Evolutionary conservation across 2,113 vertebrate species (phyloP).

Genomic region (Callipepla squamata): DNA sequence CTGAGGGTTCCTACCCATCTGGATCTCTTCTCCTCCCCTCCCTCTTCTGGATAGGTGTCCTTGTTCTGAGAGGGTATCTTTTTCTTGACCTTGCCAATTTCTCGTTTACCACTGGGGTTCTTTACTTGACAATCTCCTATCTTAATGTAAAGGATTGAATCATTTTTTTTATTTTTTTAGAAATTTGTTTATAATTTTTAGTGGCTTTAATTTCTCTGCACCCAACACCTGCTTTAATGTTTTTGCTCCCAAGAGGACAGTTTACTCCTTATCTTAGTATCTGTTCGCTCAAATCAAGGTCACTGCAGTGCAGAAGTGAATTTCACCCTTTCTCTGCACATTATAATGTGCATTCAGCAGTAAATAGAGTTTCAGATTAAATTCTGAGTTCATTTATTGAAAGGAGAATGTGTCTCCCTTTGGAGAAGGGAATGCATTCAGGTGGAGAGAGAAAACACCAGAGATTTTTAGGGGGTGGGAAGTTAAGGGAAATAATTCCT

Average conservation of each 20-base stretch:
- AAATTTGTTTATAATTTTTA: not conserved
- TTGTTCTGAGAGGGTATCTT: not conserved
- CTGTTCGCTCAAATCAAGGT: constrained; percentile 6
- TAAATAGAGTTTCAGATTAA: constrained; percentile 36
- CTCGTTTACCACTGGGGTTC: not conserved
- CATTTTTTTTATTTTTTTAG: not conserved
- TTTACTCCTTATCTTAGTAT: constrained; percentile 33
- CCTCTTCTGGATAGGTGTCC: not conserved
- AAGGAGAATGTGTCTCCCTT: not conserved
- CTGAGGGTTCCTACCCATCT: constrained; percentile 57
- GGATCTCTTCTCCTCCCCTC: constrained; percentile 47
- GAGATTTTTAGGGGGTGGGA: not conserved
- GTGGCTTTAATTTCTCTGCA: not conserved
- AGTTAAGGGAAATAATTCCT: not conserved
- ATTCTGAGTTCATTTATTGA: constrained; percentile 18
- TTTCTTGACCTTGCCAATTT: not conserved
- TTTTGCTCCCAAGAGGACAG: constrained; percentile 29
- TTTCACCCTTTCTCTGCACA: constrained; percentile 25
- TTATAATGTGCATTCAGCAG: constrained; percentile 34
- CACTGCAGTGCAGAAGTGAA: constrained; percentile 49
- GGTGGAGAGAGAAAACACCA: not conserved
- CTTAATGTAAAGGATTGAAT: not conserved
- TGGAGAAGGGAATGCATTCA: not conserved
- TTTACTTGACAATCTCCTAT: not conserved
- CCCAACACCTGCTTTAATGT: constrained; percentile 36